Base-by-base conservation (phyloP, 1,140 invertebrate genomes). In the Pteromalus puparum region DNA sequence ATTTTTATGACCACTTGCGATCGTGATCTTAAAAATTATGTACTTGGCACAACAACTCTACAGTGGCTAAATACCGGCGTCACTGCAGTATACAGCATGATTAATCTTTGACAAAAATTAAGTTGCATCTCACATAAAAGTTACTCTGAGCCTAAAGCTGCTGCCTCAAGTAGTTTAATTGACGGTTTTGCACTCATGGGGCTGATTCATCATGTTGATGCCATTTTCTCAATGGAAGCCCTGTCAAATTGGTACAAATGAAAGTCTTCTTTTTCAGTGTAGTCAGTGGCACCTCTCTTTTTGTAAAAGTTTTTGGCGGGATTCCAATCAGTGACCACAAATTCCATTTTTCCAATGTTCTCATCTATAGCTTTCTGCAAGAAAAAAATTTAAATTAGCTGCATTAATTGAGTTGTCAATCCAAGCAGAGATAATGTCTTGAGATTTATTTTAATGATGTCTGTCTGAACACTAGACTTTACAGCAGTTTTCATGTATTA, bases 261-360 rank as follows among this genome's bases (percentile, higher is more conserved):
- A 96, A 96, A 97, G 34, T 95, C 93, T 90, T 96, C 95, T 4
- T 89, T 89, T 87, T 93, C 90, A 0, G 96, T 97, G 21, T 96
- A 88, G 91, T 97, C 94, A 0, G 93, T 88, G 0, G 95, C 96
- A 0, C 96, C 96, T 81, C 94, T 91, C 34, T 93, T 92, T 85
- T 96, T 93, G 89, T 98, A 98, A 91, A 97, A 97, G 26, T 95
- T 90, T n/a, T 94, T 93, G 0, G 97, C 96, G 3, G 95, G 94
- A 92, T 98, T 98, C 97, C 97, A 97, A 61, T 95, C 94, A 28
- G 97, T 91, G 1, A 97, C 96, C 87, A 95, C 94, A 89, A 97
- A 97, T 86, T 97, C 95, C n/a, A 97, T 87, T 68, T 96, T 92
- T 1, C 87, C 88, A 87, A 95, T 95, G 1, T 93, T 92, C 2